A percentile compares a stretch with the other conserved stretches of the same genome.
phyloP scores from a whole-genome alignment of 2,113 vertebrate genomes.

The Mystacornis crossleyi region DNA sequence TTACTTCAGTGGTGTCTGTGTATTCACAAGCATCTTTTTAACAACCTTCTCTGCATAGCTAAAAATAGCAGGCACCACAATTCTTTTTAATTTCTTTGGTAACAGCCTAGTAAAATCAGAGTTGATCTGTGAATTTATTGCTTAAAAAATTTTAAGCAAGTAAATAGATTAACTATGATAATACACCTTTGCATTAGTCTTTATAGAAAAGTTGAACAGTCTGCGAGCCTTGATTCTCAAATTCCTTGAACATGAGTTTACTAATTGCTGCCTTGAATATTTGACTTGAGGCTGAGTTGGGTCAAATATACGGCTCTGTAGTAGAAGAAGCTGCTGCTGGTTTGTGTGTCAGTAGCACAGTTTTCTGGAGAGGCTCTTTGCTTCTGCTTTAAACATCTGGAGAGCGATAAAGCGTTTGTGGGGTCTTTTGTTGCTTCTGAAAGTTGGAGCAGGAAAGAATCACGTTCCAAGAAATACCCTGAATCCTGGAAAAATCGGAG shows the following conservation, averaged over 20 bases:
- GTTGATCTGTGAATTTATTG: not conserved
- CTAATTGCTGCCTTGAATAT: not conserved
- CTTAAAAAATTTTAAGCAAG: not conserved
- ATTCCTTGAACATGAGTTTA: not conserved
- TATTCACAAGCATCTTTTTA: not conserved
- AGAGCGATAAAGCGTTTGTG: not conserved
- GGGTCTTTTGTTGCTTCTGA: not conserved
- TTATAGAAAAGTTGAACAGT: not conserved
- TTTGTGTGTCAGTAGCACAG: conserved; percentile 21
- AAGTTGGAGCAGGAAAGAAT: not conserved
- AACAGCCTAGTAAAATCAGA: not conserved
- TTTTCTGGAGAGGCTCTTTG: not conserved
- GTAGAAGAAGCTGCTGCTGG: not conserved
- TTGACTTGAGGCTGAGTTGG: not conserved
- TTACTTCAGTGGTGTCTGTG: not conserved
- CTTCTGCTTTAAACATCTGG: conserved; percentile 20
- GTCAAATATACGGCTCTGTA: not conserved
- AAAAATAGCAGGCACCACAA: not conserved
- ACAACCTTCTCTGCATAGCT: not conserved
- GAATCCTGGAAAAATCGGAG: not conserved
- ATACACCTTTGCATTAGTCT: not conserved
- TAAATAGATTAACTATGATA: not conserved
- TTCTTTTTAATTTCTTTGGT: not conserved
- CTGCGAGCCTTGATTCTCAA: not conserved
- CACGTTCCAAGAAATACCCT: not conserved